Conservation (phyloP, 2,797 vertebrate species). For the Acrossocheilus fasciatus region DNA sequence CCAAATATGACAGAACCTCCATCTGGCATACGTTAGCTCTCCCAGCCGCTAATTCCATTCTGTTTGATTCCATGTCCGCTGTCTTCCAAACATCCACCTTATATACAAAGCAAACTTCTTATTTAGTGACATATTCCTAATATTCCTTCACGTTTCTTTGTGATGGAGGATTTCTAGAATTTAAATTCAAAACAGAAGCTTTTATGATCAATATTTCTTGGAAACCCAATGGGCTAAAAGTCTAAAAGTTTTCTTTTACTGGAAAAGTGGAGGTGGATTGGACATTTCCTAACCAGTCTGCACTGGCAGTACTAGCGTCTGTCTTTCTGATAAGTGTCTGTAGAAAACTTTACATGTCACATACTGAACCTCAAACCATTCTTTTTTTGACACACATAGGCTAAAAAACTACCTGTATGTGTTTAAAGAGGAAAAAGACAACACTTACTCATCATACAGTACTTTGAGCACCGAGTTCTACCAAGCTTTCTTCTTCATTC, state of each 20-base stretch:
- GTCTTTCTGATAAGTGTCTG: conserved; percentile 3
- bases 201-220: conserved; percentile 39
- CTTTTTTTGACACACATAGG: not conserved
- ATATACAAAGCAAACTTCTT: conserved; percentile 28
- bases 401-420: not conserved
- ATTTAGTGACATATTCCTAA: not conserved
- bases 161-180: not conserved
- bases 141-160: not conserved
- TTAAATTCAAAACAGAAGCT: conserved; percentile 16
- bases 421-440: conserved; percentile 1
- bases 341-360: not conserved
- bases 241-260: conserved; percentile 32
- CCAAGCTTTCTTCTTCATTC: conserved; percentile 5
- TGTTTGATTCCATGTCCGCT: conserved; percentile 49
- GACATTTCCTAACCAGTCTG: conserved; percentile 59
- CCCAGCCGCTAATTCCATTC: conserved; percentile 51
- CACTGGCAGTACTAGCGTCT: conserved; percentile 29
- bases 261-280: conserved; percentile 38
- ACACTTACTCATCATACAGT: not conserved
- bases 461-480: not conserved
- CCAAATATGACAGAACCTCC: conserved; percentile 44
- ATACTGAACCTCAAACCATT: not conserved
- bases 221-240: conserved; percentile 48
- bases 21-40: conserved; percentile 57
- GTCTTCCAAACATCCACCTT: conserved; percentile 38